These are phyloP conservation scores for Engystomops pustulosus DNA, from an alignment of 2,113 vertebrate genomes.

Conservation along the genomic window DNA sequence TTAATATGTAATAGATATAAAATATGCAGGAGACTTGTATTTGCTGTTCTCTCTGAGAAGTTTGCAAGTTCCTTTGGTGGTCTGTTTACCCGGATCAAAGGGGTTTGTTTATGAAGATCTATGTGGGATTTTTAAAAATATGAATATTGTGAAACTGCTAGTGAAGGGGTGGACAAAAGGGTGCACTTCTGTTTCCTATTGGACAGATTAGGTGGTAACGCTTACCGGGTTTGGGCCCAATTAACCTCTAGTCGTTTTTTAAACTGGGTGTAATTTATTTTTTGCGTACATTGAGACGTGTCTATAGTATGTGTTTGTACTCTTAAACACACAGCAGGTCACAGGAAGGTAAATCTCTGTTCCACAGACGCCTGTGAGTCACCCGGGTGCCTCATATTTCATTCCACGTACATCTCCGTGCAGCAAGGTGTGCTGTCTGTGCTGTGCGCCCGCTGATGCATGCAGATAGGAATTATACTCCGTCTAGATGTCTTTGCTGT, in stretches of 20 bases:
- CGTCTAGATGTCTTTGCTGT: background rate
- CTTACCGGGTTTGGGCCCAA: too few species aligned
- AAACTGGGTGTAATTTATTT: too few species aligned
- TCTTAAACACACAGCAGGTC: slow-evolving; percentile 2
- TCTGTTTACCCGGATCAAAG: too few species aligned
- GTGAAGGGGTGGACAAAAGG: too few species aligned
- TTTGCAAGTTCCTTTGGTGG: background rate
- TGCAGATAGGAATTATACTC: background rate
- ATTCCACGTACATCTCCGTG: background rate
- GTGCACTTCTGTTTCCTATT: too few species aligned
- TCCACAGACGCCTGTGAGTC: slow-evolving; percentile 26
- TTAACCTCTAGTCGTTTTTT: too few species aligned
- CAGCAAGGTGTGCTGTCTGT: slow-evolving; percentile 4
- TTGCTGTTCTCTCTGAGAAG: background rate
- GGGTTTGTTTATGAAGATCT: background rate
- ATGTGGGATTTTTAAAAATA: too few species aligned
- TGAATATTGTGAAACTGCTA: too few species aligned
- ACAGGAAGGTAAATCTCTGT: slow-evolving; percentile 11
- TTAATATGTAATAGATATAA: background rate
- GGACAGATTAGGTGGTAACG: too few species aligned
- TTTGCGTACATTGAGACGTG: too few species aligned
- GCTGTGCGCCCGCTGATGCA: background rate
- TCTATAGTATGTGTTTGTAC: background rate
- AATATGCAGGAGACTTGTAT: background rate
- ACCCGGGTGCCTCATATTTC: slow-evolving; percentile 30